Percentiles rank a stretch among this genome's conserved stretches.
These are phyloP conservation scores for Agelaius phoeniceus DNA, from an alignment of 2,113 vertebrate genomes.

Conservation along the genomic window DNA sequence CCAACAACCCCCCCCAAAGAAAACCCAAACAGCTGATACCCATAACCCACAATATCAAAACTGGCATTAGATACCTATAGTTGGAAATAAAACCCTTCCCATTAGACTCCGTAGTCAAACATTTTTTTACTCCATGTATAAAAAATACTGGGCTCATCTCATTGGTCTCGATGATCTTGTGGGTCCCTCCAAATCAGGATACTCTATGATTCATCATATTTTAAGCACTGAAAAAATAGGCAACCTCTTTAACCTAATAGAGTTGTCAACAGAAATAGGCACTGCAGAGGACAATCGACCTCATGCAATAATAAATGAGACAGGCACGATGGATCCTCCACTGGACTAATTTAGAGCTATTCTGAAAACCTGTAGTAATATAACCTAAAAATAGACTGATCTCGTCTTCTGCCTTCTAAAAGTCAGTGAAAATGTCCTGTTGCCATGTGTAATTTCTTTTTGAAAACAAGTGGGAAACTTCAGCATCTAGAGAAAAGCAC, in stretches of 20 bases:
- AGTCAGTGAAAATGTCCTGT: not conserved
- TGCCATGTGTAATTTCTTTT: not conserved
- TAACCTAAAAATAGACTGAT: not conserved
- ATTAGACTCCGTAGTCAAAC: not conserved
- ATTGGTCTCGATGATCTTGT: accelerated
- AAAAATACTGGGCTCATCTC: not conserved
- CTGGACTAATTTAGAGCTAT: not conserved
- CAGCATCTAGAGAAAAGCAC: not conserved
- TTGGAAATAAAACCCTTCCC: not conserved
- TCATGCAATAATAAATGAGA: not conserved
- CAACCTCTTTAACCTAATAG: not conserved
- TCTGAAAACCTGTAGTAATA: not conserved
- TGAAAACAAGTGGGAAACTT: not conserved
- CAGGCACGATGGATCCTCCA: not conserved
- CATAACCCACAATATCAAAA: not conserved
- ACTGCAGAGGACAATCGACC: not conserved
- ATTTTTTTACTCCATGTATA: not conserved
- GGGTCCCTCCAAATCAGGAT: not conserved
- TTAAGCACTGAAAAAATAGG: not conserved
- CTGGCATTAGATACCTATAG: not conserved
- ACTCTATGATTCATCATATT: not conserved
- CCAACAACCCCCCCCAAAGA: accelerated
- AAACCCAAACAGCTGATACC: not conserved
- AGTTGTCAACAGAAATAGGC: not conserved
- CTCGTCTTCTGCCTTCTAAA: not conserved